Base-by-base conservation (phyloP, 23 tunicate genomes). In the Phallusia fumigata region DNA sequence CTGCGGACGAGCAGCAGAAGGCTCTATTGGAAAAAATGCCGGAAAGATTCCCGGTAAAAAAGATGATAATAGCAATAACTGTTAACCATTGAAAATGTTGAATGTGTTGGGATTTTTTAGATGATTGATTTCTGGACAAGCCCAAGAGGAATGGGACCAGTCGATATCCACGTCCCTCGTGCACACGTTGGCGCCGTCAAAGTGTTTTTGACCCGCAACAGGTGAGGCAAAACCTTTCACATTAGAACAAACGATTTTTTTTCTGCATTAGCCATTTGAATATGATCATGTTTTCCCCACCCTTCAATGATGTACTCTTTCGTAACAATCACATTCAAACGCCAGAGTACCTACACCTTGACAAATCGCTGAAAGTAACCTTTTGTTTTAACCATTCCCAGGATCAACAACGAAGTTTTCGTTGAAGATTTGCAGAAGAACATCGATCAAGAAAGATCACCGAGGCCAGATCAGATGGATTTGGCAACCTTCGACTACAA, bases 361-460 rank as follows among this genome's bases (percentile, higher is more conserved):
- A 40, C 47, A 3, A 40, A 40, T 40, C 47, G 47, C 10, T 40
- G 47, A 3, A 40, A 40, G 47, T 40, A 40, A 10, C 47, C 47
- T 40, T 40, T 3, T 40, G 10, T 10, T 40, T 40, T 40, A 40
- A 40, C 69, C 13, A 6, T 8, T 1, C 13, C 49, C 79, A 90
- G 97, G 30, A 49, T 92, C 64, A 32, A 65, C 19, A 76, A 75
- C 73, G 93, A 93, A 50, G 78, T 85, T 30, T 84, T 93, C 78
- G 76, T 89, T 28, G 94, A 93, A 3, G 98, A 93, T 82, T 64
- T 93, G 28, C 88, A 89, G 40, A 64, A 35, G 30, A 76, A 85
- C n/a, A 26, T 89, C 13, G 92, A 84, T 47, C 34, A 80, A 6
- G 82, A 91, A 79, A 44, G 31, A 10, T 51, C 84, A 18, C 0